These are phyloP conservation scores for Hetaerina titia DNA, from an alignment of 2,888 invertebrate genomes.

Conservation along the genomic window DNA sequence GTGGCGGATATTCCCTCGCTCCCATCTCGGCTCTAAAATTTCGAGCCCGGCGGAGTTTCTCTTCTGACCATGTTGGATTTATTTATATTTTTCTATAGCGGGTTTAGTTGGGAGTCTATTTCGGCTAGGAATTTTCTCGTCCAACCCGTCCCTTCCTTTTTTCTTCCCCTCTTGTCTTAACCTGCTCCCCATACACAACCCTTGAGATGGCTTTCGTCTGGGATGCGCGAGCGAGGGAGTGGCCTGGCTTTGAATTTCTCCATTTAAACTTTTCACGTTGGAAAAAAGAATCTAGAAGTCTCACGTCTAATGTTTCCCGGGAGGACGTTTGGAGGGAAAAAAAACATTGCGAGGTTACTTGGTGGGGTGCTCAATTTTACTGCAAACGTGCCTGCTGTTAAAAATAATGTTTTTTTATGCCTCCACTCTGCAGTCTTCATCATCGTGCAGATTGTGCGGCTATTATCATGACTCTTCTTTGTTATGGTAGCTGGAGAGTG, in stretches of 20 bases:
- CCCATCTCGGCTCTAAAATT: background rate
- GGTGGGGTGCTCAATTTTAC: constrained; percentile 16
- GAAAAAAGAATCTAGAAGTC: background rate
- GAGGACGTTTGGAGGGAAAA: constrained; percentile 4
- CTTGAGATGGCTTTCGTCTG: constrained; percentile 24
- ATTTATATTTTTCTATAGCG: constrained; percentile 21
- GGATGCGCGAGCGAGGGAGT: background rate
- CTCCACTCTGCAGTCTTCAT: background rate
- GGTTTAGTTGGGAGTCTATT: constrained; percentile 51
- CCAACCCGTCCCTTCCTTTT: background rate
- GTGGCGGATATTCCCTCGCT: background rate
- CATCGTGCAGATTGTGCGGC: background rate
- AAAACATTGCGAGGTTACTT: constrained; percentile 2
- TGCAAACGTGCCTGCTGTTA: background rate
- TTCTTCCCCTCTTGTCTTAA: background rate
- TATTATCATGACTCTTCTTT: no score
- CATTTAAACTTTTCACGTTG: constrained; percentile 17
- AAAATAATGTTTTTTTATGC: background rate
- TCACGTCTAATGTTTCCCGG: constrained; percentile 28
- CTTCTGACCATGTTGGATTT: background rate
- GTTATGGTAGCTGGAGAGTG: no score
- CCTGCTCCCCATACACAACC: background rate
- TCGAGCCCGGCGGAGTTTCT: background rate
- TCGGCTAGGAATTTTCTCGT: constrained; percentile 14
- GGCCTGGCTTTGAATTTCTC: constrained; percentile 39